Percentiles rank a stretch among this genome's conserved stretches.
Evolutionary conservation across 2,888 invertebrate genomes (phyloP).

Genomic region (Tipula helvola): DNA sequence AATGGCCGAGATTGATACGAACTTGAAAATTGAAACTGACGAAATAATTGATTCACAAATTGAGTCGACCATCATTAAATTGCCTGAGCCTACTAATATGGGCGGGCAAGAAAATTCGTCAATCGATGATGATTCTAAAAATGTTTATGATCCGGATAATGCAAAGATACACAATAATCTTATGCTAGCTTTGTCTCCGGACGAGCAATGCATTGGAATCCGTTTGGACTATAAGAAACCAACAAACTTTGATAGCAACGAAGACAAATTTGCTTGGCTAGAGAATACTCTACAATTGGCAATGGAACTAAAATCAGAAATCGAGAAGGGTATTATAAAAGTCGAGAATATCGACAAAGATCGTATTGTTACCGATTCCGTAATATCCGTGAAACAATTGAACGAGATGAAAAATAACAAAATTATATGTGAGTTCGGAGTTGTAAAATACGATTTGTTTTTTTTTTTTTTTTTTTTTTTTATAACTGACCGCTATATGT

Average conservation of each 20-base stretch:
- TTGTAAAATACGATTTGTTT: neutral
- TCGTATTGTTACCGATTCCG: constrained; percentile 47
- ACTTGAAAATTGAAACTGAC: neutral
- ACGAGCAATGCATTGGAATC: constrained; percentile 52
- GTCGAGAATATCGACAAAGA: constrained; percentile 21
- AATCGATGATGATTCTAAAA: neutral
- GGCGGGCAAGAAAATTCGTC: neutral
- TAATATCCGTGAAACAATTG: constrained; percentile 47
- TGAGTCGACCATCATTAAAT: neutral
- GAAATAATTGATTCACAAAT: neutral
- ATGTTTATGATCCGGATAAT: neutral
- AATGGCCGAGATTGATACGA: neutral
- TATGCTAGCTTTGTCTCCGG: constrained; percentile 47
- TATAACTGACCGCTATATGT: neutral
- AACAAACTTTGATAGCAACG: constrained; percentile 44
- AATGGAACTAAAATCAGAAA: constrained; percentile 45
- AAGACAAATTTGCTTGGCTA: constrained; percentile 49
- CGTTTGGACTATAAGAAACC: constrained; percentile 50
- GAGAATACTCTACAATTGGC: constrained; percentile 49
- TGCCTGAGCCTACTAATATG: neutral
- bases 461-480: neutral
- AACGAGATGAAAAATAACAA: constrained; percentile 39
- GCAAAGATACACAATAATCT: constrained; percentile 32
- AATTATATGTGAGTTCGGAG: neutral
- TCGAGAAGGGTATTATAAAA: constrained; percentile 42